Percentiles rank a stretch among this genome's conserved stretches.
Conservation (phyloP, 2,888 invertebrate species). For the Spodoptera littoralis region DNA sequence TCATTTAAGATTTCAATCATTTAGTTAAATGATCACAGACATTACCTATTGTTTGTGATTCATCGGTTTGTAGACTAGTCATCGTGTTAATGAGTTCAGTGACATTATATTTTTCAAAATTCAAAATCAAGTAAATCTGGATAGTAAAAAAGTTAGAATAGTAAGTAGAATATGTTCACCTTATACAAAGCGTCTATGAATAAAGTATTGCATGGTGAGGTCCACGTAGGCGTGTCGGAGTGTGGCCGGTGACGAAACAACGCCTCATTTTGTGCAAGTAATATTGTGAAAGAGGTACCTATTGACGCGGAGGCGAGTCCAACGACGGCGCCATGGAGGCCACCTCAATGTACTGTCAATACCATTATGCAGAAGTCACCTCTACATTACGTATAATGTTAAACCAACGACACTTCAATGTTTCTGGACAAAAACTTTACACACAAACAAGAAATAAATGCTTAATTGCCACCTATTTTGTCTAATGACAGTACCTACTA, state of each 20-base stretch:
- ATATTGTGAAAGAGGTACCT: conserved; percentile 82
- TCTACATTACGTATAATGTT: conserved; percentile 31
- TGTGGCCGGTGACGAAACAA: conserved; percentile 81
- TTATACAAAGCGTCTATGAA: conserved; percentile 56
- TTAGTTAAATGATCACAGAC: conserved; percentile 15
- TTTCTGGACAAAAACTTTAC: conserved; percentile 37
- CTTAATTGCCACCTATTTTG: conserved; percentile 35
- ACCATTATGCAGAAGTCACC: conserved; percentile 56
- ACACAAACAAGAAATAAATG: conserved; percentile 30
- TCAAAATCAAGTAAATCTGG: conserved; percentile 23
- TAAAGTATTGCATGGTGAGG: conserved; percentile 69
- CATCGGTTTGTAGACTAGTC: conserved; percentile 42
- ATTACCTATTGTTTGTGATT: conserved; percentile 28
- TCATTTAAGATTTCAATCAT: conserved; percentile 20
- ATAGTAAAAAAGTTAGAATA: conserved; percentile 13
- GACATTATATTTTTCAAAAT: conserved; percentile 42
- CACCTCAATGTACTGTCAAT: conserved; percentile 63
- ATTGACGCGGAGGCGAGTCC: conserved; percentile 76
- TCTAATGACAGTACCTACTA: conserved; percentile 21
- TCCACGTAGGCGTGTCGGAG: conserved; percentile 80
- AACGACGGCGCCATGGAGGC: conserved; percentile 70
- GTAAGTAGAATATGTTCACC: conserved; percentile 24
- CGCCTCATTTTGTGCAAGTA: conserved; percentile 82
- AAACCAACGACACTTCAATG: conserved; percentile 27
- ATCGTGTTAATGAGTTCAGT: conserved; percentile 53